phyloP scores from a whole-genome alignment of 2,797 vertebrate species.

The Amblyraja radiata region DNA sequence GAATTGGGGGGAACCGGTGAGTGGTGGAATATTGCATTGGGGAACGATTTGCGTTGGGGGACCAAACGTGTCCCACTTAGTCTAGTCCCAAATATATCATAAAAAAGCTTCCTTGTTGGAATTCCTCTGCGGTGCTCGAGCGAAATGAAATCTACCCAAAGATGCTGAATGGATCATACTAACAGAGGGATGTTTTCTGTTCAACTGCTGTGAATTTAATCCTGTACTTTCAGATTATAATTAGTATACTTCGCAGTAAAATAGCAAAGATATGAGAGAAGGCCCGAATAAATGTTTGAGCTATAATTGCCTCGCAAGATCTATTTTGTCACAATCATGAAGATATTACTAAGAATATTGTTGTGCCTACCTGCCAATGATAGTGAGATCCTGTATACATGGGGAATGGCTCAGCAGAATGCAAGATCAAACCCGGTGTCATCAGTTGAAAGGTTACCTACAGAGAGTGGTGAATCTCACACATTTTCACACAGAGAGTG shows the following conservation, averaged over 20 bases:
- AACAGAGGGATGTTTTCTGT: not conserved
- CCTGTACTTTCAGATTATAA: not conserved
- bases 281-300: not conserved
- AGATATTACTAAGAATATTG: not conserved
- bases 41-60: too few relatives aligned
- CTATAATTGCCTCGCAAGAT: not conserved
- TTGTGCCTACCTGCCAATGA: too few relatives aligned
- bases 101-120: not conserved
- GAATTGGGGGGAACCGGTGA: too few relatives aligned
- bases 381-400: not conserved
- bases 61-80: too few relatives aligned
- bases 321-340: not conserved
- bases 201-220: not conserved
- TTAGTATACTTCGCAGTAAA: not conserved
- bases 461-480: too few relatives aligned
- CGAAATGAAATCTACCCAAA: not conserved
- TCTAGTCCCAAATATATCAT: too few relatives aligned
- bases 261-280: not conserved
- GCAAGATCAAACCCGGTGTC: not conserved
- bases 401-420: not conserved
- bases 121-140: not conserved
- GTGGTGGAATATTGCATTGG: too few relatives aligned
- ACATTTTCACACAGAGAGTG: too few relatives aligned
- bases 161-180: not conserved
- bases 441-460: not conserved